Evolutionary conservation across 2,888 invertebrate genomes (phyloP).

Genomic region (Phasia obesa): DNA sequence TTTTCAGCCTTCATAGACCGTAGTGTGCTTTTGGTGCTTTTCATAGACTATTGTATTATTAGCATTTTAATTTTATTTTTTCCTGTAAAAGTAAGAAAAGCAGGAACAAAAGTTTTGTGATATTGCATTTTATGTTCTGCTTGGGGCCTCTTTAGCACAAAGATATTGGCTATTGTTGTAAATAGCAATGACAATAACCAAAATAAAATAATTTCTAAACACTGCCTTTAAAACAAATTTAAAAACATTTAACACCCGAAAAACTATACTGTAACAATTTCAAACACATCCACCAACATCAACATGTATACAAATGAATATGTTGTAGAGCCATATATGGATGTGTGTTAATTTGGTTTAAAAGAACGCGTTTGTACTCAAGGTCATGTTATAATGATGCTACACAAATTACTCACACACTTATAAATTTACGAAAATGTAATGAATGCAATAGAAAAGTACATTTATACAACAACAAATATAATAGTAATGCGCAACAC

Average conservation of each 20-base stretch:
- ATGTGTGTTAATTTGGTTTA: not conserved
- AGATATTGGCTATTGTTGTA: too few species aligned
- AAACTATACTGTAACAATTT: conserved; percentile 33
- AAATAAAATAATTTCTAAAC: too few species aligned
- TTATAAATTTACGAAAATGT: conserved; percentile 8
- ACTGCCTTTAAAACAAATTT: too few species aligned
- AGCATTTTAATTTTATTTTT: too few species aligned
- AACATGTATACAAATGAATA: not conserved
- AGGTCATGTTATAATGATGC: conserved; percentile 55
- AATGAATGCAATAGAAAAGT: not conserved
- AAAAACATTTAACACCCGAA: not conserved
- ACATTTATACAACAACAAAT: not conserved
- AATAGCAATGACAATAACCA: too few species aligned
- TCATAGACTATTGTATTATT: too few species aligned
- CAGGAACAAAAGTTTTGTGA: too few species aligned
- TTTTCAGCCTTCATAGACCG: too few species aligned
- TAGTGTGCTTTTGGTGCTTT: too few species aligned
- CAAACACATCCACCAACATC: not conserved
- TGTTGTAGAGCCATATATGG: not conserved
- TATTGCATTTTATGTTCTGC: too few species aligned
- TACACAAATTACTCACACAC: conserved; percentile 14
- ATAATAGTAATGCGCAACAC: conserved; percentile 34
- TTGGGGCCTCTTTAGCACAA: too few species aligned
- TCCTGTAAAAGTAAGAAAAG: too few species aligned
- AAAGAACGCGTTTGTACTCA: conserved; percentile 20